These are phyloP conservation scores for Aphaenogaster rudis DNA, from an alignment of 1,140 invertebrate genomes.

Conservation along the genomic window DNA sequence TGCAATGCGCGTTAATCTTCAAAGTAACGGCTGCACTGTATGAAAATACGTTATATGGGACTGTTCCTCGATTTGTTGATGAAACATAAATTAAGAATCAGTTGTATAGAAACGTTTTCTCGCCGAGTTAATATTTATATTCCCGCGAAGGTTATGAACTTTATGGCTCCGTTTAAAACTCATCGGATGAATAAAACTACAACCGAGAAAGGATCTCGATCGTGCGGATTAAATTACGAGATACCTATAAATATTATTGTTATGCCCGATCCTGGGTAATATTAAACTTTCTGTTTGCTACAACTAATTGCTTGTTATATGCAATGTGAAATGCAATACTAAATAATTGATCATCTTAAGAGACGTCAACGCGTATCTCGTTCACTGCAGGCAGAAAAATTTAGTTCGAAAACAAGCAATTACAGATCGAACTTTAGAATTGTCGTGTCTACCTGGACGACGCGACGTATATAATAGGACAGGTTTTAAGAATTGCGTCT, in stretches of 20 bases:
- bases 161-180: constrained; percentile 7
- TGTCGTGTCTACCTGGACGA: neutral
- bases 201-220: neutral
- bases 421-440: constrained; percentile 43
- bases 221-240: neutral
- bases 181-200: neutral
- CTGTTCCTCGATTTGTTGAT: neutral
- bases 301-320: neutral
- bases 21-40: neutral
- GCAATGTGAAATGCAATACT: neutral
- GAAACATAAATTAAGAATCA: constrained; percentile 4
- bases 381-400: neutral
- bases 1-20: constrained; percentile 20
- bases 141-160: constrained; percentile 4
- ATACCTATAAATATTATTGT: constrained; percentile 20
- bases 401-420: constrained; percentile 28
- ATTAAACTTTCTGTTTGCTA: neutral
- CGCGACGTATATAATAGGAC: constrained; percentile 45
- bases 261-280: neutral
- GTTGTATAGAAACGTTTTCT: neutral
- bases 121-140: neutral
- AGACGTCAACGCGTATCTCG: neutral
- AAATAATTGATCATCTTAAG: neutral
- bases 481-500: constrained; percentile 56
- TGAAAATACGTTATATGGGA: neutral